phyloP scores from a whole-genome alignment of 1,140 invertebrate genomes.

The Drosophila saltans region DNA sequence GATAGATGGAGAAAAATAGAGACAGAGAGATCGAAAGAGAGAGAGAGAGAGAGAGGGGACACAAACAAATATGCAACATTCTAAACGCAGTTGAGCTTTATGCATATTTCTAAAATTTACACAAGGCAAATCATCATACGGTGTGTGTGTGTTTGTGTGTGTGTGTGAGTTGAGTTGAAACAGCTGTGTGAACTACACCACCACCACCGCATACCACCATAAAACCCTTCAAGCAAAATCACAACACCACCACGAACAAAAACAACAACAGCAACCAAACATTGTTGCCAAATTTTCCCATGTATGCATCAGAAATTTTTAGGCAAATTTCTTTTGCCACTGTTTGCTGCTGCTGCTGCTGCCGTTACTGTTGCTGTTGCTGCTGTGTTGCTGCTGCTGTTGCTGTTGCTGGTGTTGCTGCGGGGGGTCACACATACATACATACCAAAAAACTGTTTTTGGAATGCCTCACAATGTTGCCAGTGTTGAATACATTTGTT shows the following conservation, averaged over 20 bases:
- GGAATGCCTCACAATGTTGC: conserved; percentile 7
- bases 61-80: conserved; percentile 17
- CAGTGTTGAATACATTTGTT: conserved; percentile 11
- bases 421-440: not conserved
- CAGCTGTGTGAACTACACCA: not conserved
- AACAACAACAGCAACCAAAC: not conserved
- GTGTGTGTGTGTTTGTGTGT: not conserved
- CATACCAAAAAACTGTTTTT: too few species aligned
- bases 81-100: conserved; percentile 7
- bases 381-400: too few species aligned
- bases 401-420: not conserved
- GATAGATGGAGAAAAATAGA: not conserved
- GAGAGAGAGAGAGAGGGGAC: not conserved
- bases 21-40: not conserved
- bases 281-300: conserved; percentile 16
- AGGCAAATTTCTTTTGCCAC: not conserved
- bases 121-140: conserved; percentile 4
- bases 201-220: not conserved
- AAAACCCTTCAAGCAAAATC: conserved; percentile 4
- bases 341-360: too few species aligned
- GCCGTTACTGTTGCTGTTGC: too few species aligned
- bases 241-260: not conserved
- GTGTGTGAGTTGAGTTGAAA: not conserved
- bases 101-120: conserved; percentile 6
- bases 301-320: conserved; percentile 12